phyloP scores from a whole-genome alignment of 2,888 invertebrate genomes.

The Tipula lateralis region DNA sequence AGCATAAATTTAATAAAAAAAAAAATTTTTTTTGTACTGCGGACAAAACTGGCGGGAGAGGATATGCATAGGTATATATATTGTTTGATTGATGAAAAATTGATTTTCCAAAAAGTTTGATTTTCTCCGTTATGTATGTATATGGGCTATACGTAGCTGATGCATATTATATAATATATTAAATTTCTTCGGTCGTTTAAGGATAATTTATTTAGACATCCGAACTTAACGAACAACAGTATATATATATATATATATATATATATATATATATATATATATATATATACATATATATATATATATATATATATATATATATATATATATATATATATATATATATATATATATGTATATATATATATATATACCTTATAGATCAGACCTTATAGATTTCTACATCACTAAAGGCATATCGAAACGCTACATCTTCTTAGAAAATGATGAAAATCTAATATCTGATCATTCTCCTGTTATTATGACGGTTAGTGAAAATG shows the following conservation, averaged over 20 bases:
- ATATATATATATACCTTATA: constrained; percentile 30
- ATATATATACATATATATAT: constrained; percentile 33
- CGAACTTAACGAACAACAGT: not conserved
- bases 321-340: constrained; percentile 30
- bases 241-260: constrained; percentile 31
- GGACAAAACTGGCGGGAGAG: not conserved
- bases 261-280: constrained; percentile 33
- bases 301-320: constrained; percentile 32
- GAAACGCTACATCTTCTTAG: too few relatives aligned
- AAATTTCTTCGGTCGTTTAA: not conserved
- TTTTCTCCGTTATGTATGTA: not conserved
- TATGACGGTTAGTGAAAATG: too few relatives aligned
- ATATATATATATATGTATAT: constrained; percentile 28
- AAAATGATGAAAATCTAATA: too few relatives aligned
- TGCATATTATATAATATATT: not conserved
- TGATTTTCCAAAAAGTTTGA: not conserved
- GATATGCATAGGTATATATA: not conserved
- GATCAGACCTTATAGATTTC: too few relatives aligned
- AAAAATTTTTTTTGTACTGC: not conserved
- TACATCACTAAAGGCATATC: too few relatives aligned
- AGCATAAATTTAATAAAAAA: not conserved
- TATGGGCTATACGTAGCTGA: not conserved
- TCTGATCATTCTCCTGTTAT: too few relatives aligned
- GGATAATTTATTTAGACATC: not conserved
- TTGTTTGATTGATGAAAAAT: constrained; percentile 7